A percentile compares a stretch with the other conserved stretches of the same genome.
Conservation (phyloP, 2,113 vertebrate genomes). For the Prochilodus magdalenae region DNA sequence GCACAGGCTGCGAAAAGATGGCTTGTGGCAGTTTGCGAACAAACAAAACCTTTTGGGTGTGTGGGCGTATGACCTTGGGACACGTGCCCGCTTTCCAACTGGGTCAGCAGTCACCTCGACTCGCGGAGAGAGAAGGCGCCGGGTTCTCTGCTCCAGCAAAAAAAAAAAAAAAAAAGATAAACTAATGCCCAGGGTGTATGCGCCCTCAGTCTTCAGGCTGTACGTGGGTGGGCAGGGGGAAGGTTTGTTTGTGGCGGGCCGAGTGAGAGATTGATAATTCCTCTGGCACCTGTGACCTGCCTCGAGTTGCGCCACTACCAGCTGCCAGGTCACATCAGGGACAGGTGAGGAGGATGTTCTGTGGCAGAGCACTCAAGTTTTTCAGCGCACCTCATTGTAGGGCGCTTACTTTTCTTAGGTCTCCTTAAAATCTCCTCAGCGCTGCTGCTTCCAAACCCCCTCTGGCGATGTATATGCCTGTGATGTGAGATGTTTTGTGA, state of each 20-base stretch:
- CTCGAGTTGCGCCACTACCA: slow-evolving; percentile 63
- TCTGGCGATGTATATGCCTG: background rate
- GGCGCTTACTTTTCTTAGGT: slow-evolving; percentile 33
- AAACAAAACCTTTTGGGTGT: slow-evolving; percentile 65
- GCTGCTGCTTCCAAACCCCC: background rate
- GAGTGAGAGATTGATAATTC: slow-evolving; percentile 69
- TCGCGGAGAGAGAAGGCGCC: slow-evolving; percentile 48
- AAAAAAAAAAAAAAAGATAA: slow-evolving; percentile 48
- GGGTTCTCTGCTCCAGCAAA: slow-evolving; percentile 57
- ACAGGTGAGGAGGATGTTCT: slow-evolving; percentile 55
- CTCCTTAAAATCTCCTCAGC: slow-evolving; percentile 39
- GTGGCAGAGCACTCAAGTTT: slow-evolving; percentile 53
- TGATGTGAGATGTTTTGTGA: slow-evolving; percentile 3
- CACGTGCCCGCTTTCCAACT: slow-evolving; percentile 69
- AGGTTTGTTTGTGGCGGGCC: slow-evolving; percentile 62
- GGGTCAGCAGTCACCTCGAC: slow-evolving; percentile 70
- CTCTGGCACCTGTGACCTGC: slow-evolving; percentile 75
- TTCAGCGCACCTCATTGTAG: slow-evolving; percentile 29
- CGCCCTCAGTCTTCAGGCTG: slow-evolving; percentile 54
- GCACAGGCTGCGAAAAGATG: slow-evolving; percentile 55
- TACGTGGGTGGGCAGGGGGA: slow-evolving; percentile 60
- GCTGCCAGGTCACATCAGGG: slow-evolving; percentile 65
- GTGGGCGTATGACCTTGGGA: slow-evolving; percentile 73
- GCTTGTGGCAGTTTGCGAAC: slow-evolving; percentile 64
- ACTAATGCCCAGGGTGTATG: slow-evolving; percentile 57